Evolutionary conservation across 2,113 vertebrate genomes (phyloP), one percentile per base, ranked within the genome.

Genomic region (Chloroceryle aenea): DNA sequence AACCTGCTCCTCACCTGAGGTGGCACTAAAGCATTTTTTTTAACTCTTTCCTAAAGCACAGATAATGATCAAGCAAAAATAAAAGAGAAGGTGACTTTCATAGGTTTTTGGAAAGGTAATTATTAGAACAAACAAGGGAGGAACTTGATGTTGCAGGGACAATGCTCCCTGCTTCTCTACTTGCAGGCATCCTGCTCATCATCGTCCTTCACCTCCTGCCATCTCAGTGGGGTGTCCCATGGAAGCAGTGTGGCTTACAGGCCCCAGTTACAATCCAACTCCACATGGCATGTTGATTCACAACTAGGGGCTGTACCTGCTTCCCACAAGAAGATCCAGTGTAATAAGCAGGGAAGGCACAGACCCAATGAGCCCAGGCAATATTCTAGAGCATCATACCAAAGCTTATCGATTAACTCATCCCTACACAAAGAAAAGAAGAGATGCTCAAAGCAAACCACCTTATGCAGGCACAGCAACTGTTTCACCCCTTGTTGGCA

Each of bases 341-440:
- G 47, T n/a, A 75, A 63, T 4, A n/a, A 0, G 8, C 27, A 68
- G 50, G 20, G 26, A 69, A 56, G 22, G 18, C 50, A 50, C 9
- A 80, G 38, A 43, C 38, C 48, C 0, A 4, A 45, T 1, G 3
- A 16, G 20, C 29, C 40, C 43, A 29, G 17, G 15, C 27, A 27
- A 21, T 7, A 64, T 0, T 0, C 22, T 52, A 29, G 7, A 68
- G 29, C 61, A 69, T 32, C 0, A 0, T 30, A 88, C 40, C 0
- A 1, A 19, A 12, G 42, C 32, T 42, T 55, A 16, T 34, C 12
- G 2, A 21, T 3, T 0, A 2, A 83, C 20, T 21, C 58, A 67
- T 45, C 22, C 38, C 59, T 61, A 17, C 32, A 52, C 14, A 73
- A 36, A 68, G 14, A 45, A 73, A 45, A 59, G 64, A 53, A 66